These are phyloP conservation scores for Halictus ligatus DNA, from an alignment of 2,888 invertebrate species.

Conservation along the genomic window DNA sequence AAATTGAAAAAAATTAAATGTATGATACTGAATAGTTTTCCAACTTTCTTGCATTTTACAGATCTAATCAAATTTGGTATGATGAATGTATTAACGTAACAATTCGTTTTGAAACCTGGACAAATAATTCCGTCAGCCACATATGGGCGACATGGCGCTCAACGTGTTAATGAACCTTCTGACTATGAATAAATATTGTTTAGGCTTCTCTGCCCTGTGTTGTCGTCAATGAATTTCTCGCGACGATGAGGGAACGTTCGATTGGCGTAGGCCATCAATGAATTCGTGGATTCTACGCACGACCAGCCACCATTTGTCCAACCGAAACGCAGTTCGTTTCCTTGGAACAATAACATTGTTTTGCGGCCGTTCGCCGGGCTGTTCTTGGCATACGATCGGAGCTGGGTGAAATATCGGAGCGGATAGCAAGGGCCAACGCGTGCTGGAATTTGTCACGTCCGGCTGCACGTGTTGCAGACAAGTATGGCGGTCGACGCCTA, in stretches of 20 bases:
- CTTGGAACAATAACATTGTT: conserved; percentile 11
- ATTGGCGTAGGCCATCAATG: background rate
- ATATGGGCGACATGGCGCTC: too few species aligned
- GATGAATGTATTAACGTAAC: too few species aligned
- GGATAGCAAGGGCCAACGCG: conserved; percentile 23
- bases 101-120: too few species aligned
- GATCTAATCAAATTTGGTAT: too few species aligned
- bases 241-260: background rate
- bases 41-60: too few species aligned
- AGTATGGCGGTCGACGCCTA: conserved; percentile 6
- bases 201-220: background rate
- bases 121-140: too few species aligned
- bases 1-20: too few species aligned
- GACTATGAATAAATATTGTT: background rate
- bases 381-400: conserved; percentile 40
- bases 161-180: too few species aligned
- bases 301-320: background rate
- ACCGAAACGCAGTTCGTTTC: conserved; percentile 17
- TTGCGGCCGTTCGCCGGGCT: background rate
- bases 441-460: conserved; percentile 38
- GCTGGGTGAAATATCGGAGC: conserved; percentile 31
- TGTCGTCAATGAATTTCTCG: background rate
- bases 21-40: too few species aligned
- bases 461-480: conserved; percentile 32
- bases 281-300: background rate